Evolutionary conservation across 2,888 invertebrate genomes (phyloP), one percentile per base, ranked within the genome.

Genomic region (Coelinius sp.): DNA sequence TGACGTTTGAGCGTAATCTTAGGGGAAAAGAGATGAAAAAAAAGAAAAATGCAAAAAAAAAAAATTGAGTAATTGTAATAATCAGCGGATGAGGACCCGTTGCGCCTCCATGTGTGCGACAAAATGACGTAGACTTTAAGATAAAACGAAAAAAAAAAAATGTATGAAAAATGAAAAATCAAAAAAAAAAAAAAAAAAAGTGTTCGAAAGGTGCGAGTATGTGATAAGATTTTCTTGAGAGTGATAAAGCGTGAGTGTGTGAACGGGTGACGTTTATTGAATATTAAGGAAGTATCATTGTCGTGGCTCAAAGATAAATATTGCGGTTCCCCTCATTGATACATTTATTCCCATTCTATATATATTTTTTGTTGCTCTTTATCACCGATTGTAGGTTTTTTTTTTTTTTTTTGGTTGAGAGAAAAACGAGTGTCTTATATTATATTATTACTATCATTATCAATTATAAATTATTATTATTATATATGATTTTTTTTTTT

Each of bases 1-100:
- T 76, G 76, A 74, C 75, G 74, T 76, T 79, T 75, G 79, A 73
- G 75, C 72, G 71, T 78, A 79, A 75, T 25, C 73, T 59, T 59
- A 77, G 75, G 35, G 63, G 41, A 69, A 49, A 59, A 46, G 35
- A 46, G 44, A 46, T 64, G 62, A 14, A 59, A 46, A 44, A 46
- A 49, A 46, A 66, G 62, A 14, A 67, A 70, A 66, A 77, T 66
- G 73, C 25, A 68, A 71, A 65, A 70, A 71, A 59, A 69, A 53
- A 77, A 75, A 64, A 66, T 69, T 25, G 62, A 70, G 20, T 31
- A 63, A 67, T 22, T 24, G 49, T 22, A 64, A 59, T 68, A 27
- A 63, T 63, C 68, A 68, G 68, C 64, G 53, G 63, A 46, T 52
- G 68, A 52, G 22, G 52, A 25, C 27, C n/a, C 17, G 41, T 46